These are phyloP conservation scores for Enoplosus armatus DNA, from an alignment of 2,797 vertebrate species.

Conservation along the genomic window DNA sequence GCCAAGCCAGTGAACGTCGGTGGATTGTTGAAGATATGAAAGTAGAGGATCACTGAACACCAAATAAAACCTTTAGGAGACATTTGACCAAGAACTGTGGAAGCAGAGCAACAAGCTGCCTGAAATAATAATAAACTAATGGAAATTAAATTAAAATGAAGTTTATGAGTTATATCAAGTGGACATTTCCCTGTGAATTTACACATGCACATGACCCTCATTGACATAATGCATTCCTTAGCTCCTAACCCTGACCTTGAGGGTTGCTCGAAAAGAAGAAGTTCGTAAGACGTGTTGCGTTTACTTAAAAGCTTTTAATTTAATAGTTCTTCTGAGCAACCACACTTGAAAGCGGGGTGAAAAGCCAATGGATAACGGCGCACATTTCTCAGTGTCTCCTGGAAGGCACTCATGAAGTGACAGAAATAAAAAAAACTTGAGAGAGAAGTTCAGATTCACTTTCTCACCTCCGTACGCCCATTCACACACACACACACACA, in stretches of 20 bases:
- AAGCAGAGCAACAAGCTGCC: not conserved
- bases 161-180: not conserved
- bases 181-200: not conserved
- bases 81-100: not conserved
- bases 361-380: not conserved
- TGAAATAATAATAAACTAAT: not conserved
- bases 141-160: not conserved
- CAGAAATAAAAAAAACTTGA: not conserved
- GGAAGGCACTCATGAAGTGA: not conserved
- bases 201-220: not conserved
- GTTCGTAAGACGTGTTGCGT: not conserved
- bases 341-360: too few relatives aligned
- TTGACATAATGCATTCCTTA: not conserved
- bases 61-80: not conserved
- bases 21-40: not conserved
- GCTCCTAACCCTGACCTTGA: not conserved
- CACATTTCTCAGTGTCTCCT: not conserved
- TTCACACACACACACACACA: too few relatives aligned
- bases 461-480: not conserved
- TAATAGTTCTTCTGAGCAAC: too few relatives aligned
- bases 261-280: not conserved
- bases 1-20: not conserved
- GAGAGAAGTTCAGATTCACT: not conserved
- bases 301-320: too few relatives aligned
- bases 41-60: not conserved